These are phyloP conservation scores for Sciurus niger DNA, from an alignment of 2,113 vertebrate species.

Conservation along the genomic window DNA sequence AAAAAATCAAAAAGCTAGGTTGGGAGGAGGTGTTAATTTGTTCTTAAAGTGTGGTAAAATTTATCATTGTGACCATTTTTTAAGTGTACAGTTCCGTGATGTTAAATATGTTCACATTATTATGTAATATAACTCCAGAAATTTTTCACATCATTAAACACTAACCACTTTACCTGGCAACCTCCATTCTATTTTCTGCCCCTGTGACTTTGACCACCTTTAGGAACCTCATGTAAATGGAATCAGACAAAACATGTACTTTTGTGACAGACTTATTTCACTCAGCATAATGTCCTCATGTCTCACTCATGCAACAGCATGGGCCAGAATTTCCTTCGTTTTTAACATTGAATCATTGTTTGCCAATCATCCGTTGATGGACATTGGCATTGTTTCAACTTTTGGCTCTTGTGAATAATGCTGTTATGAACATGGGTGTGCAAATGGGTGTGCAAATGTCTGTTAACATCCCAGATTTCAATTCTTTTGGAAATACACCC, in stretches of 20 bases:
- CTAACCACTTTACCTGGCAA: background rate
- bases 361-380: background rate
- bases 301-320: rapidly evolving
- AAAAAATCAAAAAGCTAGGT: background rate
- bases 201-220: background rate
- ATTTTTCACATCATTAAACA: background rate
- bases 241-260: background rate
- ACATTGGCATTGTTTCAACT: background rate
- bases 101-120: background rate
- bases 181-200: background rate
- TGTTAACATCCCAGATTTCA: background rate
- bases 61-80: background rate
- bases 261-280: background rate
- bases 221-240: background rate
- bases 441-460: too few species aligned
- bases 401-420: background rate
- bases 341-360: background rate
- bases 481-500: background rate
- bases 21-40: background rate
- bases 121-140: background rate
- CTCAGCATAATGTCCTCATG: background rate
- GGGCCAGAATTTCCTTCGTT: background rate
- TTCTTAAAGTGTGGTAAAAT: background rate
- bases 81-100: background rate
- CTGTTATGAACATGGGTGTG: too few species aligned